These are phyloP conservation scores for Saccostrea glomerata DNA, from an alignment of 1,140 invertebrate species.

Conservation along the genomic window DNA sequence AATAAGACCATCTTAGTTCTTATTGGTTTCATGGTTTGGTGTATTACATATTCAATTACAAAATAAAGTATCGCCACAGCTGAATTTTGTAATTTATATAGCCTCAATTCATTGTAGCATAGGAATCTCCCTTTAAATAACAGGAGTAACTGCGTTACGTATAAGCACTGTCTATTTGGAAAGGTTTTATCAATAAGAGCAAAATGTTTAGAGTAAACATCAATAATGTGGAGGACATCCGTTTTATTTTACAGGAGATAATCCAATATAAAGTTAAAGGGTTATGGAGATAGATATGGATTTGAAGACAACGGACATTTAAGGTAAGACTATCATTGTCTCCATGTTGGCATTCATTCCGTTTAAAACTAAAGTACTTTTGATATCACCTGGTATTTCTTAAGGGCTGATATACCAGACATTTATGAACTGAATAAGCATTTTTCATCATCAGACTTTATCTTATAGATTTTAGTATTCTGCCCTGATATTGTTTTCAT, in stretches of 20 bases:
- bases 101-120: neutral
- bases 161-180: slow-evolving; percentile 3
- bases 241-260: slow-evolving; percentile 24
- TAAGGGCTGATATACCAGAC: too few relatives aligned
- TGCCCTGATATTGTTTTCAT: too few relatives aligned
- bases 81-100: neutral
- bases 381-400: too few relatives aligned
- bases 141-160: neutral
- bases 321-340: slow-evolving; percentile 14
- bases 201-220: slow-evolving; percentile 30
- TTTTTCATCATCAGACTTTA: too few relatives aligned
- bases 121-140: slow-evolving; percentile 20
- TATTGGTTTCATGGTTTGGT: neutral
- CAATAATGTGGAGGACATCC: slow-evolving; percentile 21
- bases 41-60: slow-evolving; percentile 28
- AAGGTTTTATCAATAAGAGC: slow-evolving; percentile 20
- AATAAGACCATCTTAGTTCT: neutral
- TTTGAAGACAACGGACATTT: neutral
- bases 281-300: slow-evolving; percentile 14
- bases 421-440: too few relatives aligned
- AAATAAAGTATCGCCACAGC: neutral
- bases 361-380: neutral
- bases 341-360: neutral
- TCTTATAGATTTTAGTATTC: too few relatives aligned
- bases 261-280: slow-evolving; percentile 26